phyloP scores from a whole-genome alignment of 2,113 vertebrate genomes.

The Helogale parvula region DNA sequence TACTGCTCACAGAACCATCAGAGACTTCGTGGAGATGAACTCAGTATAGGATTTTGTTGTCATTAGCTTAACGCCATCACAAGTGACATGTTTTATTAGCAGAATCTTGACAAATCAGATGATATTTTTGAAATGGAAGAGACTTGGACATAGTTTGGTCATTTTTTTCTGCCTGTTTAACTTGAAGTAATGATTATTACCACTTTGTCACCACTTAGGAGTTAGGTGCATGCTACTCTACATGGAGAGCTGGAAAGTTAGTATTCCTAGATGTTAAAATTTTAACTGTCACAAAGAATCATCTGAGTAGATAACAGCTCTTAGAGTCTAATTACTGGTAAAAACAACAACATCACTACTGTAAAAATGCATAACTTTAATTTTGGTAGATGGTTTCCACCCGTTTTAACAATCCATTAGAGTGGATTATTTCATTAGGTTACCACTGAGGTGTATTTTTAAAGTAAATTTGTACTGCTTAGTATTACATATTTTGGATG shows the following conservation, averaged over 20 bases:
- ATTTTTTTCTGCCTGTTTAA: background rate
- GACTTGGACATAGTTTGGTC: constrained; percentile 6
- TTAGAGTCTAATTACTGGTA: background rate
- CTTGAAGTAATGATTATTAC: background rate
- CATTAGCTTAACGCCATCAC: background rate
- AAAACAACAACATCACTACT: background rate
- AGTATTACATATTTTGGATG: background rate
- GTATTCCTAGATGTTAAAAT: background rate
- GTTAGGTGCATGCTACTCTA: background rate
- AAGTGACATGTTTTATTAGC: background rate
- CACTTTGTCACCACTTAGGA: background rate
- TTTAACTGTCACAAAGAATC: background rate
- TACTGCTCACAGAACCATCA: background rate
- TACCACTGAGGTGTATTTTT: constrained; percentile 9
- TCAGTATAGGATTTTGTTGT: constrained; percentile 6
- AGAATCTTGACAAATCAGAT: constrained; percentile 41
- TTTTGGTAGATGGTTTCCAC: constrained; percentile 29
- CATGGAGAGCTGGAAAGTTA: background rate
- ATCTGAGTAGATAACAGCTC: background rate
- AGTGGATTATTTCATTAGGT: background rate
- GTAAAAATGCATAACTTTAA: background rate
- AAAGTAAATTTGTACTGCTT: constrained; percentile 16
- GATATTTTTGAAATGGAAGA: constrained; percentile 28
- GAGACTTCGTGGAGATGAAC: background rate
- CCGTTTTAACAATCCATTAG: background rate